Evolutionary conservation across 1,140 invertebrate species (phyloP), one percentile per base, ranked within the genome.

Genomic region (Drosophila tsacasi): DNA sequence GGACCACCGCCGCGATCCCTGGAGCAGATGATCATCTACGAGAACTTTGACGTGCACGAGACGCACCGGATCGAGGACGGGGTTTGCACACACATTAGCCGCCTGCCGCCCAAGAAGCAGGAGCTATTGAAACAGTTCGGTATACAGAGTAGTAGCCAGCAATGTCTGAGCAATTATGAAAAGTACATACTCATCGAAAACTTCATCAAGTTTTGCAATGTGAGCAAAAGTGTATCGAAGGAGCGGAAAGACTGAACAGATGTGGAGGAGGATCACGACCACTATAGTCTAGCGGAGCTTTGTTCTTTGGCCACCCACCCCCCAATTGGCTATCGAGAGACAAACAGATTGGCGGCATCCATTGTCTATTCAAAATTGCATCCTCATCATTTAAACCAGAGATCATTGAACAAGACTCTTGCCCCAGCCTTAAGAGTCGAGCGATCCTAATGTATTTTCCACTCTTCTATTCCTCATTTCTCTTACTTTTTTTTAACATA

Each of bases 121-220:
- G 92, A 93, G 80, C 71, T 93, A 83, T 89, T 93, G 67, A 93
- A 93, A 92, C 91, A 93, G 92, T 93, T 93, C 92, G 92, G 92
- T 92, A 93, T 93, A 89, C 92, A 93, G 84, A 93, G 91, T 91
- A 92, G 92, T 92, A 82, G 86, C 62, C 85, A 90, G 85, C 92
- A 93, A 86, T 90, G 81, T 79, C 87, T 93, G 83, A 93, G 92
- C 79, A 92, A 92, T 93, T 93, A 92, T 87, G 92, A 93, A 92
- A 93, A 93, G 87, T 93, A 91, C 81, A 93, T 92, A 86, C 79
- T 93, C 92, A 90, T 93, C 92, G 92, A 93, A 79, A 93, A 93
- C 82, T 93, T 93, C 92, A 93, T 90, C 91, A 92, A 92, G 85
- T 93, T 93, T 90, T 93, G 92, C 92, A 92, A 92, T 92, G 92